Evolutionary conservation across 2,888 invertebrate species (phyloP).

Genomic region (Bhutanitis thaidina): DNA sequence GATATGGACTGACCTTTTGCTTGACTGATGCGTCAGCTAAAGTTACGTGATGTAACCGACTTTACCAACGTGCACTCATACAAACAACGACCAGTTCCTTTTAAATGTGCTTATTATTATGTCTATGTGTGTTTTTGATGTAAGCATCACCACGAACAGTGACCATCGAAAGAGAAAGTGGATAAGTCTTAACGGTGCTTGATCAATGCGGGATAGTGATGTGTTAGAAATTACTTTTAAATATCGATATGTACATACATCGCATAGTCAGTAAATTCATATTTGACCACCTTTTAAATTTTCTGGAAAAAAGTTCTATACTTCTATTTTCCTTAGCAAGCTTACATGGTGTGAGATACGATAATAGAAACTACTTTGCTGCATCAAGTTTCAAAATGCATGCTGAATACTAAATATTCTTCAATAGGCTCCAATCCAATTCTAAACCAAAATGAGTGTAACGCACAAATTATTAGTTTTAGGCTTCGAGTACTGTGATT

Average conservation of each 20-base stretch:
- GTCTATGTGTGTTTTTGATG: conserved; percentile 41
- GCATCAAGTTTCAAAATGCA: no score
- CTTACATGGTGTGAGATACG: no score
- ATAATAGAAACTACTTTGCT: no score
- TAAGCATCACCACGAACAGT: conserved; percentile 38
- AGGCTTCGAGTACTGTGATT: no score
- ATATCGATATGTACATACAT: not conserved
- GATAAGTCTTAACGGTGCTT: conserved; percentile 53
- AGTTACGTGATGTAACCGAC: conserved; percentile 60
- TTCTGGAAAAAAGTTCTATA: no score
- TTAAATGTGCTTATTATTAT: conserved; percentile 24
- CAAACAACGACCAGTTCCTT: conserved; percentile 23
- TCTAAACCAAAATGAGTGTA: no score
- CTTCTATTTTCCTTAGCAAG: no score
- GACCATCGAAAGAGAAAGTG: conserved; percentile 74
- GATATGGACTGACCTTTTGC: conserved; percentile 72
- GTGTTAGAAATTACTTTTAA: conserved; percentile 27
- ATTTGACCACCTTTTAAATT: no score
- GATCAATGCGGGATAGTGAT: conserved; percentile 42
- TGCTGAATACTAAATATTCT: no score
- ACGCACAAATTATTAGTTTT: no score
- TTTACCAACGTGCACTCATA: conserved; percentile 25
- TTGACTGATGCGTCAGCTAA: conserved; percentile 67
- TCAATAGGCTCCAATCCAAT: no score
- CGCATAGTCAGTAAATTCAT: no score